These are phyloP conservation scores for Leptoclinus maculatus DNA, from an alignment of 2,797 vertebrate genomes.

Conservation along the genomic window DNA sequence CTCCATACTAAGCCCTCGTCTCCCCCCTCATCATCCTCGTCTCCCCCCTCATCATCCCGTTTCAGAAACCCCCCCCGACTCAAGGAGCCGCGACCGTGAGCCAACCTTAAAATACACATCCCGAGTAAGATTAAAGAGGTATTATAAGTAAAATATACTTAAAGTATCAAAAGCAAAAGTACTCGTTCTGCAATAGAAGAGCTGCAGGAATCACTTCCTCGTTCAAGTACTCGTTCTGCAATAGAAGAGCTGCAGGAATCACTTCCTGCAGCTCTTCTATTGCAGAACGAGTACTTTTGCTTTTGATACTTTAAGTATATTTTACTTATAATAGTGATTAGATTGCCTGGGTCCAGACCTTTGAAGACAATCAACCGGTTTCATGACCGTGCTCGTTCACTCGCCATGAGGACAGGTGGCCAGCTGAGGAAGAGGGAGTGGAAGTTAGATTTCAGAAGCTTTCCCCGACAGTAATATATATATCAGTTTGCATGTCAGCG, in stretches of 20 bases:
- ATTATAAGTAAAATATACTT: not conserved
- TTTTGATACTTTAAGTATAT: too few relatives aligned
- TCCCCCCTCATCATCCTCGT: conserved; percentile 37
- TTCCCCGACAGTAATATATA: conserved; percentile 65
- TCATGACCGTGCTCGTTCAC: not conserved
- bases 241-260: too few relatives aligned
- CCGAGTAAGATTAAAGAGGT: conserved; percentile 20
- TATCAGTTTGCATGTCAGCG: conserved; percentile 70
- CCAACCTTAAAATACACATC: conserved; percentile 77
- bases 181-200: too few relatives aligned
- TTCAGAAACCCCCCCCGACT: conserved; percentile 49
- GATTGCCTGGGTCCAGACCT: not conserved
- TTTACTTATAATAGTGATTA: too few relatives aligned
- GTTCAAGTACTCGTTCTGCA: too few relatives aligned
- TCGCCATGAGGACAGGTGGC: conserved; percentile 38
- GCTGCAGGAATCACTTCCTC: too few relatives aligned
- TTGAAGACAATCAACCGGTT: conserved; percentile 21
- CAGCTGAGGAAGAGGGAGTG: conserved; percentile 35
- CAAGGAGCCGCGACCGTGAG: conserved; percentile 38
- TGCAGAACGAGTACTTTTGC: too few relatives aligned
- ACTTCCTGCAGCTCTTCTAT: too few relatives aligned
- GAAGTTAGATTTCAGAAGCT: conserved; percentile 55
- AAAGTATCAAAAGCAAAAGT: not conserved
- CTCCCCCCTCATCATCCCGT: conserved; percentile 42
- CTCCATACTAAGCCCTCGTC: not conserved